These are phyloP conservation scores for Hipparchia semele DNA, from an alignment of 2,888 invertebrate species.

Conservation along the genomic window DNA sequence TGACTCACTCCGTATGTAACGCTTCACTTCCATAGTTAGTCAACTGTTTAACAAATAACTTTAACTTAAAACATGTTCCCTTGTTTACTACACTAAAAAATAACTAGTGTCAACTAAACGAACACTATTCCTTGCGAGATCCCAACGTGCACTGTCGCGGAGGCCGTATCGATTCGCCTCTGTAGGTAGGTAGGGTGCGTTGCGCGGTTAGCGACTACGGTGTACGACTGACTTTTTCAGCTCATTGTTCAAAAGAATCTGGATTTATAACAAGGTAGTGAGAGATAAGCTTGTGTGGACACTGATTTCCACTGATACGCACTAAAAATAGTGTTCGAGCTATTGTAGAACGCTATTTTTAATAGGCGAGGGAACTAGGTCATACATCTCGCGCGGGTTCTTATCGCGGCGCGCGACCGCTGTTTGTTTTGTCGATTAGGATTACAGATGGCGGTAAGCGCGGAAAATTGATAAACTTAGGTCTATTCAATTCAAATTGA, in stretches of 20 bases:
- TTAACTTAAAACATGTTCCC: conserved; percentile 70
- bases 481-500: background rate
- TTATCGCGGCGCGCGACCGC: conserved; percentile 42
- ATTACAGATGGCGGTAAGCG: conserved; percentile 48
- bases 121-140: conserved; percentile 60
- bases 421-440: conserved; percentile 35
- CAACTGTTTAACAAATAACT: conserved; percentile 45
- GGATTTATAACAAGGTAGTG: conserved; percentile 46
- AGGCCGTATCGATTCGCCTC: conserved; percentile 55
- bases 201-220: conserved; percentile 55
- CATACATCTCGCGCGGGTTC: conserved; percentile 55
- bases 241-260: conserved; percentile 29
- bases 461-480: background rate
- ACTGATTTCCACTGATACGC: conserved; percentile 70
- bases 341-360: conserved; percentile 80
- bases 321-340: conserved; percentile 81
- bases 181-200: conserved; percentile 54
- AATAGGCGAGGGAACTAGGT: conserved; percentile 76
- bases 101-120: conserved; percentile 69
- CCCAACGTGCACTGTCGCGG: conserved; percentile 62
- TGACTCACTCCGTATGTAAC: conserved; percentile 77
- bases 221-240: conserved; percentile 41
- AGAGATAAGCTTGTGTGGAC: conserved; percentile 65
- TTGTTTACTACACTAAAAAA: conserved; percentile 77
- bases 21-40: conserved; percentile 71